Evolutionary conservation across 2,113 vertebrate genomes (phyloP), one percentile per base, ranked within the genome.

Genomic region (Erythrocercus mccallii): DNA sequence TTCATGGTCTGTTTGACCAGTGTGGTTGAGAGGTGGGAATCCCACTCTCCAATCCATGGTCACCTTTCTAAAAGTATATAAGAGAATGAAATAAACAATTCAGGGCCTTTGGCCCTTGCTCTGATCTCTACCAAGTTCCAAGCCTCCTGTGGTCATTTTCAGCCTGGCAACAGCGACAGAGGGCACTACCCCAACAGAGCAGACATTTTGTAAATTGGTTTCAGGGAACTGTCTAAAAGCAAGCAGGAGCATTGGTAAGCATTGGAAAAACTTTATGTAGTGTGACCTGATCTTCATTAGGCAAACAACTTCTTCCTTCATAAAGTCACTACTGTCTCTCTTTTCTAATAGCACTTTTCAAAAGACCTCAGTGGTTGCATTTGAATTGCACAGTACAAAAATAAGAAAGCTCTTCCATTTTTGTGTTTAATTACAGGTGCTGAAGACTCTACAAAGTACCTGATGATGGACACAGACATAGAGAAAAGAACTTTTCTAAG

Each of bases 381-480:
- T 48, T 38, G 33, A 81, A 74, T 15, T 54, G 51, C 31, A 57
- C 16, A 8, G 48, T 28, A 77, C 27, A 89, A 35, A 86, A 95
- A 27, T 31, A 83, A 78, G n/a, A 86, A 93, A 81, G 78, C 14
- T 70, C 42, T 54, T 72, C 37, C 21, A 4, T 38, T 86, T 85
- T 53, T 37, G n/a, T 9, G 7, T 40, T 83, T 93, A 51, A 57
- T 62, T 81, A 73, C 31, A 61, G 17, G 17, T 48, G 79, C 38
- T 81, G 38, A 69, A 56, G 51, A 73, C 14, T 37, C 22, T 51
- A 48, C 3, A 3, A 24, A 53, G 30, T 44, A 58, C 9, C 42
- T 58, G 38, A 57, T 31, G 65, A 79, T 15, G 17, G 37, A 73
- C 0, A 0, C 0, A 2, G 61, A 66, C 42, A 54, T 4, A 74